Evolutionary conservation across 2,797 vertebrate genomes (phyloP), one percentile per base, ranked within the genome.

Genomic region (Picus viridis): DNA sequence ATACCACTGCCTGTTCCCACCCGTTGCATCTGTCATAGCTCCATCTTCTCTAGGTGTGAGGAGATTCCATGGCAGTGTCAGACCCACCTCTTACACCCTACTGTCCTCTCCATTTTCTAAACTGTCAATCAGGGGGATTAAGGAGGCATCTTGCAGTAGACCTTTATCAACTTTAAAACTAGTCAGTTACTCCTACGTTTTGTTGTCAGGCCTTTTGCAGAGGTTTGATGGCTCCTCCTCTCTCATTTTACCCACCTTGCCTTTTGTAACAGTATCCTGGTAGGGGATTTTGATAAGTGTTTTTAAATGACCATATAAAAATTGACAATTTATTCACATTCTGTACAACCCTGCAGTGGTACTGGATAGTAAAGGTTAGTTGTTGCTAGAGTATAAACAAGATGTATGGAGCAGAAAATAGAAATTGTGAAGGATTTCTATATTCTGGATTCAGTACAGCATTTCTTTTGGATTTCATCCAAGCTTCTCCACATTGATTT

Each of bases 391-490:
- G 71, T 83, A 84, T 51, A 80, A 91, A 88, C 68, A 94, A 59
- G 8, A 54, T 30, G 41, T 51, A 79, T 1, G 5, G 68, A 71
- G 61, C 41, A 89, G 84, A 88, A 95, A 77, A 86, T 1, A 93
- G 68, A 89, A 93, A 91, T 26, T 27, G 64, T 43, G 47, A 93
- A 76, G 61, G 64, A 86, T 91, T 88, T 81, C 79, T 90, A 4
- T 83, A 73, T 75, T 88, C 71, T 89, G 90, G 80, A 94, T 84
- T 88, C 71, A 76, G 77, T 62, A 84, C 56, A 92, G 26, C 27
- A 65, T 75, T 93, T 88, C 53, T 93, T 92, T 73, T 91, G 90
- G 89, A 89, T 92, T 24, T 74, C 72, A 83, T 53, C 86, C 89
- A 91, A 91, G 68, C 27, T 77, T 69, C 61, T 76, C 56, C 67